Evolutionary conservation across 2,113 vertebrate genomes (phyloP).

Genomic region (Catagonus wagneri): DNA sequence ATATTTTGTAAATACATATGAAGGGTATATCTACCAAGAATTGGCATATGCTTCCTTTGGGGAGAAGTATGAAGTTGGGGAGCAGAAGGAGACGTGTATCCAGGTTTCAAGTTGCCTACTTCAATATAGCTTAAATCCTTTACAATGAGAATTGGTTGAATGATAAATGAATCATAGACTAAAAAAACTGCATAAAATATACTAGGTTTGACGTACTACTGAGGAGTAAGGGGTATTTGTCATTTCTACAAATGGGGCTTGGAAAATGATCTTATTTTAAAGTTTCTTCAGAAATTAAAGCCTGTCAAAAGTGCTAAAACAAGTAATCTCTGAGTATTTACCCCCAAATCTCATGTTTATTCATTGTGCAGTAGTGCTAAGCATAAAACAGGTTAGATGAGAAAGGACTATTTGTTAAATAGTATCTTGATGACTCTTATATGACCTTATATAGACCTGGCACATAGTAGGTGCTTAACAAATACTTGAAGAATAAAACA

Average conservation of each 20-base stretch:
- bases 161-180: background rate
- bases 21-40: background rate
- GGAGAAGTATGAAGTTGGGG: background rate
- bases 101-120: background rate
- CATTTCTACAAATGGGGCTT: background rate
- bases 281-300: conserved; percentile 14
- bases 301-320: background rate
- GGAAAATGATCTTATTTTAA: background rate
- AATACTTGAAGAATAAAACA: conserved; percentile 32
- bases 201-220: background rate
- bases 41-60: background rate
- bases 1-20: background rate
- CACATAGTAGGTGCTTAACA: background rate
- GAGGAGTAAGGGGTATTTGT: background rate
- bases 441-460: background rate
- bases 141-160: conserved; percentile 2
- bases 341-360: background rate
- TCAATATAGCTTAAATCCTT: background rate
- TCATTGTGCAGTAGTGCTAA: background rate
- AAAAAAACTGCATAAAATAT: background rate
- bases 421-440: background rate
- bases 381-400: background rate
- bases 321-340: background rate
- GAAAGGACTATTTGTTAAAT: background rate
- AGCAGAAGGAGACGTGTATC: background rate